These are phyloP conservation scores for Drosophila mayaguana DNA, from an alignment of 2,888 invertebrate genomes.

Conservation along the genomic window DNA sequence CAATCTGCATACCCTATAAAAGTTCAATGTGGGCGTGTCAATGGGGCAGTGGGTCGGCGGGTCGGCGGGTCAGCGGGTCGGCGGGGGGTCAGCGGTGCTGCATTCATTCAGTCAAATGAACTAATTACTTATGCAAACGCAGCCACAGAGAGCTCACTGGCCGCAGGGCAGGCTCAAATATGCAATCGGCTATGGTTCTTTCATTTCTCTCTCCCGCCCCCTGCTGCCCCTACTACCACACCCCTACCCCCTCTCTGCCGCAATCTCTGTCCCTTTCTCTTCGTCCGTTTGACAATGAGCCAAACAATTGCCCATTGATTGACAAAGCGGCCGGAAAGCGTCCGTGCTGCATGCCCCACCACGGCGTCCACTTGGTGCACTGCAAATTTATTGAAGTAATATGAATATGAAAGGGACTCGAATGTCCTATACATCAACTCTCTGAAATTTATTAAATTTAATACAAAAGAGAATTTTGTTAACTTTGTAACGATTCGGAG, in stretches of 20 bases:
- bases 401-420: not conserved
- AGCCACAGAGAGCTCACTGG: conserved; percentile 27
- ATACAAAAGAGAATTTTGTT: not conserved
- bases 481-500: not conserved
- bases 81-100: not conserved
- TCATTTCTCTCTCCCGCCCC: not conserved
- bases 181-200: conserved; percentile 30
- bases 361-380: not conserved
- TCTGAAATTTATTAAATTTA: not conserved
- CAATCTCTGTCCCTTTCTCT: not conserved
- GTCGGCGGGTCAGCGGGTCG: too few species aligned
- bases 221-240: too few species aligned
- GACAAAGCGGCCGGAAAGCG: conserved; percentile 22
- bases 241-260: not conserved
- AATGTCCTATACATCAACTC: not conserved
- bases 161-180: conserved; percentile 35
- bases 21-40: not conserved
- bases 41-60: too few species aligned
- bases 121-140: conserved; percentile 71
- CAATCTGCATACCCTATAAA: conserved; percentile 11
- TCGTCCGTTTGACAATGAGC: conserved; percentile 14
- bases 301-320: conserved; percentile 65
- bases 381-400: not conserved
- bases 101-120: conserved; percentile 41
- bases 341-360: not conserved